phyloP scores from a whole-genome alignment of 2,888 invertebrate genomes.

The Gari tellinella region DNA sequence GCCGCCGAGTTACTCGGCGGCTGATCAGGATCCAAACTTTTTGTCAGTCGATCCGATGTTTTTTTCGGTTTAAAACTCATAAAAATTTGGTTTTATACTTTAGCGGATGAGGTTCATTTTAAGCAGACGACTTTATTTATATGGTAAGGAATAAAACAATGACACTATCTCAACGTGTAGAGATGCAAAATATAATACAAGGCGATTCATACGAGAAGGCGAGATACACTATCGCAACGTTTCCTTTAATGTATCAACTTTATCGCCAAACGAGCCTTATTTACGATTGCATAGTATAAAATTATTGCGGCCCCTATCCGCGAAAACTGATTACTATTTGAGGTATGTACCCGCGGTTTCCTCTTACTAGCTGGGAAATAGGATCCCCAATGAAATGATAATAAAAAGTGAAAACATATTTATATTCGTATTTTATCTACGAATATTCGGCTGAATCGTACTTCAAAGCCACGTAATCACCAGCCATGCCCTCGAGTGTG shows the following conservation, averaged over 20 bases:
- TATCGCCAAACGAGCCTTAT: conserved; percentile 42
- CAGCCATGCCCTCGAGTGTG: conserved; percentile 4
- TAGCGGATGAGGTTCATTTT: too few relatives aligned
- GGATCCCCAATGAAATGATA: conserved; percentile 16
- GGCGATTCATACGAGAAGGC: conserved; percentile 23
- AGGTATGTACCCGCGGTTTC: conserved; percentile 18
- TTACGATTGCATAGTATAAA: conserved; percentile 27
- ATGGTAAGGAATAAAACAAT: conserved; percentile 10
- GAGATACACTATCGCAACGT: conserved; percentile 29
- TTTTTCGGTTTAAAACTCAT: too few relatives aligned
- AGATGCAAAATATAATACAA: conserved; percentile 35
- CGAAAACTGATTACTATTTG: conserved; percentile 20
- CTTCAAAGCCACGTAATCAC: conserved; percentile 12
- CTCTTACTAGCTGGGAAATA: conserved; percentile 3
- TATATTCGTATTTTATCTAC: conserved; percentile 46
- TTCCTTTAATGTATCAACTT: conserved; percentile 46
- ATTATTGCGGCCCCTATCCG: conserved; percentile 9
- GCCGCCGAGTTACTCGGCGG: too few relatives aligned
- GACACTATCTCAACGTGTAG: background rate
- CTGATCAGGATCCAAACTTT: too few relatives aligned
- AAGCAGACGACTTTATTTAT: too few relatives aligned
- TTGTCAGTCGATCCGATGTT: too few relatives aligned
- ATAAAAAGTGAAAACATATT: conserved; percentile 55
- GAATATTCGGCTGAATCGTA: conserved; percentile 17
- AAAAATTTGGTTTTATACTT: too few relatives aligned